Evolutionary conservation across 2,113 vertebrate genomes (phyloP), one percentile per base, ranked within the genome.

Genomic region (Clinocottus analis): DNA sequence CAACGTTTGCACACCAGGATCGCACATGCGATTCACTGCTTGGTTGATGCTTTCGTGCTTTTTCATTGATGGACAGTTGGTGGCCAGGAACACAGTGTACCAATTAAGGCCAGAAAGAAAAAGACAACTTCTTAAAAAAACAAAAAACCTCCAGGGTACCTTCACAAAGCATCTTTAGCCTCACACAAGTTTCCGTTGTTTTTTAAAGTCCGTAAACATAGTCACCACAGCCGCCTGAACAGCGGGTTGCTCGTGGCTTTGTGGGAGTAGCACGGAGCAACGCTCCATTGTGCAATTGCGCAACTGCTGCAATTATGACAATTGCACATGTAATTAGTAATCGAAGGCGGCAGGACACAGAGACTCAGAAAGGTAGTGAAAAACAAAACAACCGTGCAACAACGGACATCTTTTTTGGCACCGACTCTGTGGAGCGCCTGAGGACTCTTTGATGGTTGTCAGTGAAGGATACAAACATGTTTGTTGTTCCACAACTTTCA

Each of bases 251-350:
- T 43, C 62, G 19, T 47, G 45, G 17, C 14, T 79, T 47, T 56
- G 66, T 23, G 65, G 47, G 49, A 33, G 74, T 3, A 33, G 16
- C 7, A 35, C n/a, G n/a, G 17, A 41, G 25, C 61, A 14, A 29
- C 23, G 55, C 33, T 55, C 72, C 65, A 5, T 45, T 45, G 43
- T 4, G 43, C 43, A 19, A 19, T 47, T 82, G 49, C 29, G 39
- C 3, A 13, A 27, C 29, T 65, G 47, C 56, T 74, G 35, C 49
- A 65, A 33, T 31, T 51, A 33, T 61, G 71, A 73, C 19, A 83
- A 64, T 83, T 75, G 61, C 31, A 75, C 35, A 17, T 63, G 64
- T 64, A 71, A 74, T 75, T n/a, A 67, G 27, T 31, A 77, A 58
- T 62, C 19, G 72, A 56, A 72, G 27, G 37, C 64, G 74, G 59